Evolutionary conservation across 2,113 vertebrate genomes (phyloP), one percentile per base, ranked within the genome.

Genomic region (Podiceps cristatus): DNA sequence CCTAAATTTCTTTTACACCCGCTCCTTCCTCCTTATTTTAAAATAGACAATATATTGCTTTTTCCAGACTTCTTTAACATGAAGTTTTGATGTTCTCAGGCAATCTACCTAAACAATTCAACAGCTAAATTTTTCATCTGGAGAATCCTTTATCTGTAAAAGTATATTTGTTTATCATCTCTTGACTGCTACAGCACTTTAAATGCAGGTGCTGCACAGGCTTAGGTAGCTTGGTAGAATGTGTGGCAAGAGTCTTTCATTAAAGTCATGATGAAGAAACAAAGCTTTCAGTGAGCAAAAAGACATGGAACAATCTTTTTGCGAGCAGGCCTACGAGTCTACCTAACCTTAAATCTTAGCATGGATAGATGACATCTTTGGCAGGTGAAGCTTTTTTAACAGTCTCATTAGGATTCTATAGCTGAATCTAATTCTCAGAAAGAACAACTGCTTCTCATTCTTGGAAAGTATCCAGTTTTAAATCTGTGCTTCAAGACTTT

Each of bases 381-480:
- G 80, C 84, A 95, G 75, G 60, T 89, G 73, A 55, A 81, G 47
- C 18, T 71, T 92, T 94, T 67, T 67, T 89, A 91, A 89, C 31
- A 68, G 33, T 64, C 80, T 96, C 56, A 71, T 95, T 96, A 85
- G 44, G 80, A 68, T 91, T 91, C 77, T 91, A 8, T 69, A 62
- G 55, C 45, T 90, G 79, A 92, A 62, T 76, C 58, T 66, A 88
- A 37, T 31, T 76, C 45, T 40, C 75, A 86, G 45, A 53, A 88
- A 90, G 53, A 92, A 25, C 49, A 45, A 8, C 29, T 79, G 49
- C 88, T 73, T 62, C 59, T 78, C 37, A 85, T 63, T 37, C 52
- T 80, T 88, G 76, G 56, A 71, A 53, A 71, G 45, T 7, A 50
- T 63, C 59, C 86, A 87, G 0, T 63, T 93, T 86, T 91, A 75